Evolutionary conservation across 92 coral and sea anemone species (phyloP).

Genomic region (Meandrina meandrites): DNA sequence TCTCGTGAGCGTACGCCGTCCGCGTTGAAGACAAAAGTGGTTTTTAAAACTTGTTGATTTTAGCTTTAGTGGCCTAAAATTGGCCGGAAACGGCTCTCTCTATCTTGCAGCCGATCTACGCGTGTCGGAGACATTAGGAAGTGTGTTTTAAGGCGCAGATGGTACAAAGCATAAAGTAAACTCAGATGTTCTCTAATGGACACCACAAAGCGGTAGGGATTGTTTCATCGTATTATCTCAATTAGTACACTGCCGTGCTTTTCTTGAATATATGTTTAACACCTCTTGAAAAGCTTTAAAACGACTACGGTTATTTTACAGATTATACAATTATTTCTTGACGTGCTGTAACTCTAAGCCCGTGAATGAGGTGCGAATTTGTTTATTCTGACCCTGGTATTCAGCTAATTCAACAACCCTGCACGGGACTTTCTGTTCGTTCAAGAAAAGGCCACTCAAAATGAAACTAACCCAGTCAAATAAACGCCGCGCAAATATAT

Average conservation of each 20-base stretch:
- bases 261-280: background rate
- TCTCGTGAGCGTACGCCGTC: conserved; percentile 9
- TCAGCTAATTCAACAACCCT: conserved; percentile 31
- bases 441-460: background rate
- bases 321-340: conserved; percentile 49
- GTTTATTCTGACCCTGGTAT: conserved; percentile 68
- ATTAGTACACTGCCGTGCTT: conserved; percentile 4
- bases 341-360: conserved; percentile 52
- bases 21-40: conserved; percentile 34
- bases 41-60: conserved; percentile 47
- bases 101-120: conserved; percentile 45
- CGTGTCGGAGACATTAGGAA: conserved; percentile 39
- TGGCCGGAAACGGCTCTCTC: conserved; percentile 46
- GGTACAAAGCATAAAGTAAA: conserved; percentile 30
- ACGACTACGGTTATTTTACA: conserved; percentile 32
- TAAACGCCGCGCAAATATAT: background rate
- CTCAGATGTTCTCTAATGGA: conserved; percentile 24
- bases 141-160: conserved; percentile 42
- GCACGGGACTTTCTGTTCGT: conserved; percentile 24
- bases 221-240: conserved; percentile 17
- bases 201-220: conserved; percentile 3
- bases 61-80: conserved; percentile 34
- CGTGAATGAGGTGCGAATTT: conserved; percentile 72
- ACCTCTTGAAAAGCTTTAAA: conserved; percentile 27
- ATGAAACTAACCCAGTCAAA: background rate